These are phyloP conservation scores for Hemithea aestivaria DNA, from an alignment of 2,888 invertebrate species.

Conservation along the genomic window DNA sequence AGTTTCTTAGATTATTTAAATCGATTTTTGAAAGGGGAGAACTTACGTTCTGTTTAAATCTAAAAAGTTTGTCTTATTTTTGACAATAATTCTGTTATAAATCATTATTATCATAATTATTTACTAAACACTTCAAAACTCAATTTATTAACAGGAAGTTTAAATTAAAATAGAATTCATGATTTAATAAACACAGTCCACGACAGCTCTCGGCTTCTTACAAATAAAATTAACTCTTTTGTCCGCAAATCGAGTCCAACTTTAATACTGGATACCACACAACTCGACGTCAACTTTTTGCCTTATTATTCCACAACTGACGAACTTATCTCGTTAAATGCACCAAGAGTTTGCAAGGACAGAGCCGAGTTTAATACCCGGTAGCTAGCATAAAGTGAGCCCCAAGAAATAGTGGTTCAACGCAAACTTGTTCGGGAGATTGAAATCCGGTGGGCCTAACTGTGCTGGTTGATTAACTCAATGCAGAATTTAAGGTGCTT, in stretches of 20 bases:
- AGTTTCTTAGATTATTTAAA: too few relatives aligned
- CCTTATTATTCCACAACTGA: constrained; percentile 44
- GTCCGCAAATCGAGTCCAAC: not conserved
- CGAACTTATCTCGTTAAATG: constrained; percentile 70
- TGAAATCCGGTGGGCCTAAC: constrained; percentile 22
- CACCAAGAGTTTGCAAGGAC: constrained; percentile 57
- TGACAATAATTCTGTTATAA: too few relatives aligned
- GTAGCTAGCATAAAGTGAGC: constrained; percentile 36
- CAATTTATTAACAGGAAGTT: too few relatives aligned
- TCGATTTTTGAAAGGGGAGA: too few relatives aligned
- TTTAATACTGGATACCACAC: constrained; percentile 6
- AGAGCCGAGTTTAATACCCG: constrained; percentile 44
- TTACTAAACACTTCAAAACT: too few relatives aligned
- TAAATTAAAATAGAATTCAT: too few relatives aligned
- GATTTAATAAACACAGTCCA: too few relatives aligned
- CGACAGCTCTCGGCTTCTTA: too few relatives aligned
- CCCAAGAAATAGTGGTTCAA: constrained; percentile 20
- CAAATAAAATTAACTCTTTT: too few relatives aligned
- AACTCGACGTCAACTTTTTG: constrained; percentile 43
- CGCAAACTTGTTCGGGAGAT: constrained; percentile 14
- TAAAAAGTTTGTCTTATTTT: too few relatives aligned
- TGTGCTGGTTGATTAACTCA: constrained; percentile 35
- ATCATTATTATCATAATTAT: too few relatives aligned
- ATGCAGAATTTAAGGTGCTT: constrained; percentile 38
- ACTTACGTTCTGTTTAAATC: too few relatives aligned